Evolutionary conservation across 2,888 invertebrate species (phyloP).

Genomic region (Sarcophaga subvicina): DNA sequence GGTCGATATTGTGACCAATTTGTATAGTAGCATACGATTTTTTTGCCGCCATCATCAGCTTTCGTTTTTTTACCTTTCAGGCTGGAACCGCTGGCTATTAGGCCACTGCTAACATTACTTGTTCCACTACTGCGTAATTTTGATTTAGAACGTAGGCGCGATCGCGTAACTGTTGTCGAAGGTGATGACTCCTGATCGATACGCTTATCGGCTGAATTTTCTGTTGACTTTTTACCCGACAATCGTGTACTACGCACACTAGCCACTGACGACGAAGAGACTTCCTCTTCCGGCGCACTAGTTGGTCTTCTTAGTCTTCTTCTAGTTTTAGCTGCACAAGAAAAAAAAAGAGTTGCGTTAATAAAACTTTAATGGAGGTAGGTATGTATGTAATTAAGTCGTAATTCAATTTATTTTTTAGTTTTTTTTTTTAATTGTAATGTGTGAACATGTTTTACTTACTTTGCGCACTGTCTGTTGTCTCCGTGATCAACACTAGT

Average conservation of each 20-base stretch:
- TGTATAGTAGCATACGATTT: conserved; percentile 97
- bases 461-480: conserved; percentile 84
- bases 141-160: conserved; percentile 86
- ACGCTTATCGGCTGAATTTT: conserved; percentile 76
- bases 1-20: conserved; percentile 99
- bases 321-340: conserved; percentile 78
- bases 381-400: no score
- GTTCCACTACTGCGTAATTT: conserved; percentile 82
- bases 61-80: conserved; percentile 84
- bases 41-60: conserved; percentile 87
- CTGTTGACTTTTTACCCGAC: conserved; percentile 80
- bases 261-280: conserved; percentile 46
- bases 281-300: conserved; percentile 76
- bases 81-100: conserved; percentile 84
- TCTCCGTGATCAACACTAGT: conserved; percentile 84
- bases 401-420: no score
- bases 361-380: no score
- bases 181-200: conserved; percentile 84
- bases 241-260: conserved; percentile 83
- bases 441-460: conserved; percentile 77
- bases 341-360: background rate
- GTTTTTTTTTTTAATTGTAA: background rate
- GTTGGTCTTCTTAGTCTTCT: conserved; percentile 79
- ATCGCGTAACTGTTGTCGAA: conserved; percentile 84
- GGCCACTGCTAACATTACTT: conserved; percentile 84